These are phyloP conservation scores for Amphiprion clarkii DNA, from an alignment of 2,797 vertebrate species.

Conservation along the genomic window DNA sequence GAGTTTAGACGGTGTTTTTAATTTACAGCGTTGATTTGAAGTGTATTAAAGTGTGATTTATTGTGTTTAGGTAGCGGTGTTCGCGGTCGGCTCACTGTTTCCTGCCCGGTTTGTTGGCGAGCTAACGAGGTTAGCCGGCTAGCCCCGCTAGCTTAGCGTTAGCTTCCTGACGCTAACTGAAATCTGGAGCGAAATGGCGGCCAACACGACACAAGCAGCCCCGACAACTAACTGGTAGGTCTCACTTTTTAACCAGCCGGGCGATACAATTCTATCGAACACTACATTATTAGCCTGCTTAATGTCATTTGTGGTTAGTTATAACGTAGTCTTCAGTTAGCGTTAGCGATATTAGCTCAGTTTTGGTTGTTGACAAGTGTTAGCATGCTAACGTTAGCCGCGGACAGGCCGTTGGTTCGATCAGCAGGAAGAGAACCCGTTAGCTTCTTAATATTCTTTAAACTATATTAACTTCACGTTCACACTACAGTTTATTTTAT, in stretches of 20 bases:
- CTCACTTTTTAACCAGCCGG: background rate
- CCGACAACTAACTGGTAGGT: conserved; percentile 83
- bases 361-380: conserved; percentile 21
- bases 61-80: background rate
- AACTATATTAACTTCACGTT: too few relatives aligned
- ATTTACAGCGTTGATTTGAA: background rate
- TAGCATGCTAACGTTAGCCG: background rate
- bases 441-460: background rate
- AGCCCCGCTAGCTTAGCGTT: conserved; percentile 56
- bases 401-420: conserved; percentile 21
- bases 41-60: background rate
- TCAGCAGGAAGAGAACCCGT: background rate
- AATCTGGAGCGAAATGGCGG: conserved; percentile 85
- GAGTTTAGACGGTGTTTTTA: background rate
- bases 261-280: rapidly evolving
- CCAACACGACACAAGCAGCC: conserved; percentile 82
- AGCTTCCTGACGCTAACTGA: conserved; percentile 42
- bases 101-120: conserved; percentile 2
- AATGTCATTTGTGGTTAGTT: background rate
- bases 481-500: background rate
- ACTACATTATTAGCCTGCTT: rapidly evolving
- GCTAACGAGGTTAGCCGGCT: conserved; percentile 58
- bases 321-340: background rate
- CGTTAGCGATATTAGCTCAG: background rate
- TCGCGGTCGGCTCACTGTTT: background rate